Base-by-base conservation (phyloP, 2,888 invertebrate species). In the Synanthedon vespiformis region DNA sequence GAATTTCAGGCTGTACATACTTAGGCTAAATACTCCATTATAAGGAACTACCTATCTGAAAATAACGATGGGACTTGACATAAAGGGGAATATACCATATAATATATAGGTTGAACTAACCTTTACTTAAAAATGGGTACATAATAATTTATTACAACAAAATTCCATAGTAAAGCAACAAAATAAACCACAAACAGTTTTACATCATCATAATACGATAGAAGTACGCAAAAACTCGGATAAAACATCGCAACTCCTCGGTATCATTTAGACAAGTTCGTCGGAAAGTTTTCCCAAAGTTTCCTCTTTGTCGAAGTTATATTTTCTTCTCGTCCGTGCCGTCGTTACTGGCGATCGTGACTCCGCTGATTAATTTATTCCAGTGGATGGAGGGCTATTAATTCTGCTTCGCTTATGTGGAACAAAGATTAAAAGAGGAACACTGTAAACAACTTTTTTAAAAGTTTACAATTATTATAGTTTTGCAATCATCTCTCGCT, bases 331-430 rank as follows among this genome's bases (percentile, higher is more conserved):
- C 64, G 70, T 73, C 60, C 79, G 78, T 81, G 80, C 73, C 69
- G 70, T 83, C 85, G 72, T 85, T 85, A 84, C 71, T 57, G 60
- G 53, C 61, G 73, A 76, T 78, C 85, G 84, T 86, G 85, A 83
- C 81, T 76, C 58, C 60, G 72, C 70, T 77, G 78, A 83, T 85
- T 83, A 84, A 84, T 83, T 80, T 75, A 75, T 74, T 65, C 60
- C 55, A 62, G 58, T 64, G 60, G 59, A 60, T 56, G 53, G 57
- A 40, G 18, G 53, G 50, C 16, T 53, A 54, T 57, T 58, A 54
- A 56, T 54, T 55, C 53, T 51, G 11, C 51, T 50, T 55, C 44
- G 14, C 44, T 34, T 34, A 34, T 34, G 34, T 34, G 34, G 34
- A 34, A 34, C 34, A 34, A 34, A 34, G 34, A 34, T 34, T 34